Base-by-base conservation (phyloP, 2,797 vertebrate genomes). In the Rousettus madagascariensis region DNA sequence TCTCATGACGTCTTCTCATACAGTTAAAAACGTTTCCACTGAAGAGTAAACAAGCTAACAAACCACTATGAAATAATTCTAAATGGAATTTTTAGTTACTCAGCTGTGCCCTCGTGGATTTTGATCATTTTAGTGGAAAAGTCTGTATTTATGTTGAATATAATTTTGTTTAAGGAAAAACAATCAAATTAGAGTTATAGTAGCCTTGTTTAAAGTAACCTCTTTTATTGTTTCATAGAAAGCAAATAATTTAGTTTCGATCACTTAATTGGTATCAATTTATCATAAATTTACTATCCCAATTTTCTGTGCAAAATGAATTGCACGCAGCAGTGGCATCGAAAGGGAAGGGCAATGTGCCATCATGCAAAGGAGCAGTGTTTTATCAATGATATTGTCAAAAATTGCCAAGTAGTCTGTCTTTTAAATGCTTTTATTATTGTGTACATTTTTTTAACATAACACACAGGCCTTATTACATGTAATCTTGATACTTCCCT, bases 11-110 rank as follows among this genome's bases (percentile, higher is more conserved):
- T 74, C 13, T 95, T 96, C 55, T 92, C 97, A 66, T 96, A 96
- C 80, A 90, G 75, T 92, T 96, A 96, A 94, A 94, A 97, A 80
- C 69, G 53, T 85, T 86, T 97, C 51, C 15, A 93, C 26, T 86
- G 95, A 98, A 97, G 69, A 94, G 57, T 93, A 97, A 98, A 78
- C 1, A 86, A 74, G 68, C 30, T 91, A 97, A 90, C 46, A 97
- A 97, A 92, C 57, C 90, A 91, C 41, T 90, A 86, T 96, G 95
- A 80, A 98, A 85, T 71, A 97, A 95, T 90, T 97, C 72, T 89
- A 98, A 96, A 98, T 26, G 96, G 77, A 96, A 93, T 97, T 97
- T 97, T 95, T 72, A 94, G 69, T 97, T 98, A 95, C n/a, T 98
- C 89, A 91, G 6, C 83, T 97, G n/a, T 95, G 6, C 26, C 88